Evolutionary conservation across 2,113 vertebrate genomes (phyloP).

Genomic region (Caretta caretta): DNA sequence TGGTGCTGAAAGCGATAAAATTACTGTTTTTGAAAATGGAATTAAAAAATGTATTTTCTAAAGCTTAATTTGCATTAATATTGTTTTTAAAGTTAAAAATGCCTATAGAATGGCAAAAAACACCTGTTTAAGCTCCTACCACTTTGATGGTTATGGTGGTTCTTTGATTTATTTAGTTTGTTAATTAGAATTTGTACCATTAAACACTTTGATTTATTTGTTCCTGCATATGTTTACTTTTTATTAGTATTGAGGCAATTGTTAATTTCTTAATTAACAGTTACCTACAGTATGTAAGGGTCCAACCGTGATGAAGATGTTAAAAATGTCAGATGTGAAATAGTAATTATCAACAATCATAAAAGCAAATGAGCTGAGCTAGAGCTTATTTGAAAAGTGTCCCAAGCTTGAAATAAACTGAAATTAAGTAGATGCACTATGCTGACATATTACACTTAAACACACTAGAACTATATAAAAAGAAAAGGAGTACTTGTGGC

Average conservation of each 20-base stretch:
- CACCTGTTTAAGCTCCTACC: background rate
- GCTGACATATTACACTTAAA: background rate
- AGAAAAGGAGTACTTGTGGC: too few relatives aligned
- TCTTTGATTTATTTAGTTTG: conserved; percentile 4
- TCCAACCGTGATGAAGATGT: background rate
- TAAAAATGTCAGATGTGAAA: background rate
- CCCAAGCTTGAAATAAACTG: background rate
- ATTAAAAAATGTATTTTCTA: background rate
- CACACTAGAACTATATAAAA: background rate
- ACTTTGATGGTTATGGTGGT: background rate
- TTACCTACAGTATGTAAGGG: background rate
- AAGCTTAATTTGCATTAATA: background rate
- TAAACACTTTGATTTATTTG: background rate
- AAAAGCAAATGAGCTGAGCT: background rate
- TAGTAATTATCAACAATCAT: conserved; percentile 25
- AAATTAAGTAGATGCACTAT: background rate
- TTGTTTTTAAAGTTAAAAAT: background rate
- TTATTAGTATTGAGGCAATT: conserved; percentile 5
- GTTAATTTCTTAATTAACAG: conserved; percentile 33
- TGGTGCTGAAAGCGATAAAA: background rate
- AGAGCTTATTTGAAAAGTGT: conserved; percentile 1
- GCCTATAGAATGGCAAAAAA: background rate
- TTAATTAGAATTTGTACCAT: background rate
- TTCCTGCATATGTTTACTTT: background rate
- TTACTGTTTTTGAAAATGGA: background rate